A percentile compares a stretch with the other conserved stretches of the same genome.
These are phyloP conservation scores for Eupithecia subumbrata DNA, from an alignment of 2,888 invertebrate genomes.

Conservation along the genomic window DNA sequence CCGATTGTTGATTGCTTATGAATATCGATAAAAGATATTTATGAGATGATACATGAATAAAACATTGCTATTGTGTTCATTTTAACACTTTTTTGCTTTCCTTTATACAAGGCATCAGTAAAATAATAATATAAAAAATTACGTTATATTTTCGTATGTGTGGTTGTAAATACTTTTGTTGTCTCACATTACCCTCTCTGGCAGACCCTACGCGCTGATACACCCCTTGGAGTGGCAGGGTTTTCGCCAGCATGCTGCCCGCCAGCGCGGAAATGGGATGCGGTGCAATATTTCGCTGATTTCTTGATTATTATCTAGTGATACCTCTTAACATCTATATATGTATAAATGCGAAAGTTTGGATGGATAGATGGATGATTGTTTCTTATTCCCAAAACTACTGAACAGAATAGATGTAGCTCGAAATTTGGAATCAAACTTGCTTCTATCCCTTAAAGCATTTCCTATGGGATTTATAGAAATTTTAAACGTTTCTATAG, in stretches of 20 bases:
- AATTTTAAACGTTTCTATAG: neutral
- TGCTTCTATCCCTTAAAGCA: neutral
- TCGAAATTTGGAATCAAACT: neutral
- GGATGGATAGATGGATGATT: neutral
- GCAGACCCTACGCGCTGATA: too few species aligned
- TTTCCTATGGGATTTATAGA: neutral
- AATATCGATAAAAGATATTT: constrained; percentile 48
- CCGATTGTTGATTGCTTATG: constrained; percentile 49
- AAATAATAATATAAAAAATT: neutral
- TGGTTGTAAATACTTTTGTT: neutral
- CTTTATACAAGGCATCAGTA: neutral
- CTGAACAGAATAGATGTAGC: neutral
- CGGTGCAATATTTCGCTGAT: too few species aligned
- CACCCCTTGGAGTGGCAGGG: too few species aligned
- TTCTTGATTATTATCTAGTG: too few species aligned
- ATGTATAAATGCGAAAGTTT: neutral
- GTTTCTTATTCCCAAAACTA: neutral
- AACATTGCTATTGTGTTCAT: constrained; percentile 49
- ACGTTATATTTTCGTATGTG: neutral
- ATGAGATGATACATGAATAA: constrained; percentile 49
- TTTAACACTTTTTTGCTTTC: constrained; percentile 33
- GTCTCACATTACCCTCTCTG: too few species aligned
- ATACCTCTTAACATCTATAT: too few species aligned
- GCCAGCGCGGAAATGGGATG: too few species aligned
- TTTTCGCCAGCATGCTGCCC: too few species aligned